Evolutionary conservation across 2,888 invertebrate species (phyloP).

Genomic region (Leucophora obtusa): DNA sequence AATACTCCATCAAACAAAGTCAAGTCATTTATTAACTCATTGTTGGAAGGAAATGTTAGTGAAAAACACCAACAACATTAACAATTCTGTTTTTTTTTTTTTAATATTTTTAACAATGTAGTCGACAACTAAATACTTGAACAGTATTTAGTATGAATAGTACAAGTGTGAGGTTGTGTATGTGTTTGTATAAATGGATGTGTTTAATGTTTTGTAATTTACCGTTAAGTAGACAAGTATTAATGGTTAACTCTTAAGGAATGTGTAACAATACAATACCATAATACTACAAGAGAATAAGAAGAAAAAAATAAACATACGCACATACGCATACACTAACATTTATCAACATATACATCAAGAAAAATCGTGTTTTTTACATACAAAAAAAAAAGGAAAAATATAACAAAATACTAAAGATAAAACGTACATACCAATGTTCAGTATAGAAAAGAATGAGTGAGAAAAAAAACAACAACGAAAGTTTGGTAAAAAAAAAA

Average conservation of each 20-base stretch:
- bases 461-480: no score
- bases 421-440: conserved; percentile 9
- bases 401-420: conserved; percentile 6
- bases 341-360: conserved; percentile 46
- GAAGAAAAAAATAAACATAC: conserved; percentile 5
- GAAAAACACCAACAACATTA: not conserved
- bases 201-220: conserved; percentile 77
- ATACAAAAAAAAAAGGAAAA: conserved; percentile 8
- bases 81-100: conserved; percentile 21
- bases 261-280: conserved; percentile 71
- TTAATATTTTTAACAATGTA: conserved; percentile 48
- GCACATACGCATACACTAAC: conserved; percentile 1
- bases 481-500: conserved; percentile 8
- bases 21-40: conserved; percentile 59
- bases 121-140: conserved; percentile 63
- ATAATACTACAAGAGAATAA: not conserved
- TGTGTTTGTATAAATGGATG: conserved; percentile 63
- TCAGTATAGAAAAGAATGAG: not conserved
- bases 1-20: conserved; percentile 38
- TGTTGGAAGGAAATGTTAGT: conserved; percentile 35
- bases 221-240: conserved; percentile 78
- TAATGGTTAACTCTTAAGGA: conserved; percentile 76
- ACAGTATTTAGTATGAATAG: conserved; percentile 54
- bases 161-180: conserved; percentile 18
- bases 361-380: conserved; percentile 37